Evolutionary conservation across 1,140 invertebrate species (phyloP).

Genomic region (Drosophila biarmipes): DNA sequence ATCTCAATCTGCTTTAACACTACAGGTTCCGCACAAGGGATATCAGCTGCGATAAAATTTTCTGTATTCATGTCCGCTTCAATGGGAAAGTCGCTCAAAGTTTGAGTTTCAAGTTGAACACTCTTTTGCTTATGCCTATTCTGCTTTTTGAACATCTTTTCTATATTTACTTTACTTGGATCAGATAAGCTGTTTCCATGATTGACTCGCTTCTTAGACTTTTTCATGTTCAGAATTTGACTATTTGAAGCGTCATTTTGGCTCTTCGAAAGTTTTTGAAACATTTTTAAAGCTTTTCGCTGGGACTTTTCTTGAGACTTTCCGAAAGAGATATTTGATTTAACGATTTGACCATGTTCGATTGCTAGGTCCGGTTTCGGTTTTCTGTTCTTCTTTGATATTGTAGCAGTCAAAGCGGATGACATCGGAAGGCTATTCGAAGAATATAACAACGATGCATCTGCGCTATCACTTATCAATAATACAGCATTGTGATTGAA

Average conservation of each 20-base stretch:
- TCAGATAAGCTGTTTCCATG: constrained; percentile 21
- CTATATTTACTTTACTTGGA: constrained; percentile 38
- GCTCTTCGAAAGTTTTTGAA: constrained; percentile 60
- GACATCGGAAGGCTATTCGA: background rate
- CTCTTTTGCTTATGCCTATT: constrained; percentile 62
- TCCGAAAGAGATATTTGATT: background rate
- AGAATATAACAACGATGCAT: background rate
- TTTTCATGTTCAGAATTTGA: constrained; percentile 30
- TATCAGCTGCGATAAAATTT: background rate
- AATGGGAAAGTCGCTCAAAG: background rate
- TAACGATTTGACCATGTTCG: background rate
- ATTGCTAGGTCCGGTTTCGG: constrained; percentile 24
- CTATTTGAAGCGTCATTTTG: constrained; percentile 8
- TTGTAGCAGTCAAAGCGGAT: background rate
- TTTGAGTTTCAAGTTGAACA: background rate
- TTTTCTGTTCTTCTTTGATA: constrained; percentile 47
- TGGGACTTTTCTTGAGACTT: constrained; percentile 64
- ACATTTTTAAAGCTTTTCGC: constrained; percentile 63
- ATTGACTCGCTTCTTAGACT: constrained; percentile 46
- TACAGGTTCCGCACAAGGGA: too few relatives aligned
- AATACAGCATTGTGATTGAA: background rate
- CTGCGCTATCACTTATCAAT: background rate
- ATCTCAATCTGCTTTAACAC: background rate
- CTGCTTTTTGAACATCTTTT: constrained; percentile 71
- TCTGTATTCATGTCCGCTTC: background rate